Percentiles rank a stretch among this genome's conserved stretches.
These are phyloP conservation scores for Formica aserva DNA, from an alignment of 2,888 invertebrate genomes.

Conservation along the genomic window DNA sequence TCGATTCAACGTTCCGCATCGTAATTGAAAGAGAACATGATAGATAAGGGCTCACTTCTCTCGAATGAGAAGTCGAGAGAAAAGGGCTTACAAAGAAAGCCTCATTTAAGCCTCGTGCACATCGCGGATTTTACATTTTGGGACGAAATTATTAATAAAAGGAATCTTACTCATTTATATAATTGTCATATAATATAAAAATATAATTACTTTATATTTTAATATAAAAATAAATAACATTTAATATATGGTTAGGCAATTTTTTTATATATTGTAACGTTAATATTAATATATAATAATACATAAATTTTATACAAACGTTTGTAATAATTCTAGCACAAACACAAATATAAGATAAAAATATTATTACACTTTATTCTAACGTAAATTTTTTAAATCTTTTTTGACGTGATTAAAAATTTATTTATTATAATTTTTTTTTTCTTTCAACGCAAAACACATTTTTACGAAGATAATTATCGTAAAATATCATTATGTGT, in stretches of 20 bases:
- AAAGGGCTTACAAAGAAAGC: constrained; percentile 10
- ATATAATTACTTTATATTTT: neutral
- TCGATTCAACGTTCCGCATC: constrained; percentile 65
- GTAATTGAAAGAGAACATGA: constrained; percentile 75
- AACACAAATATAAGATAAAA: neutral
- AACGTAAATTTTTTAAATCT: neutral
- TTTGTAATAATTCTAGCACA: neutral
- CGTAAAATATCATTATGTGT: neutral
- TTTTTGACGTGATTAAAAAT: neutral
- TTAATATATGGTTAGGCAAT: neutral
- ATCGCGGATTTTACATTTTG: neutral
- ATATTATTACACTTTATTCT: neutral
- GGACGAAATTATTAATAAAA: neutral
- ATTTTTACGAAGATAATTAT: neutral
- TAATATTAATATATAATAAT: neutral
- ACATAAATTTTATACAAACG: neutral
- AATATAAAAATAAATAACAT: neutral
- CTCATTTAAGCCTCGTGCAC: constrained; percentile 51
- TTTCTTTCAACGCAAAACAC: neutral
- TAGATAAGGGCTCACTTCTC: constrained; percentile 69
- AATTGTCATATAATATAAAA: neutral
- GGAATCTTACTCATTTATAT: neutral
- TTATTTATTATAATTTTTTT: neutral
- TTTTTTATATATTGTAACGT: neutral
- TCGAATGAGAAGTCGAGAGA: constrained; percentile 59